These are phyloP conservation scores for Tenebrio molitor DNA, from an alignment of 1,140 invertebrate species.

Conservation along the genomic window DNA sequence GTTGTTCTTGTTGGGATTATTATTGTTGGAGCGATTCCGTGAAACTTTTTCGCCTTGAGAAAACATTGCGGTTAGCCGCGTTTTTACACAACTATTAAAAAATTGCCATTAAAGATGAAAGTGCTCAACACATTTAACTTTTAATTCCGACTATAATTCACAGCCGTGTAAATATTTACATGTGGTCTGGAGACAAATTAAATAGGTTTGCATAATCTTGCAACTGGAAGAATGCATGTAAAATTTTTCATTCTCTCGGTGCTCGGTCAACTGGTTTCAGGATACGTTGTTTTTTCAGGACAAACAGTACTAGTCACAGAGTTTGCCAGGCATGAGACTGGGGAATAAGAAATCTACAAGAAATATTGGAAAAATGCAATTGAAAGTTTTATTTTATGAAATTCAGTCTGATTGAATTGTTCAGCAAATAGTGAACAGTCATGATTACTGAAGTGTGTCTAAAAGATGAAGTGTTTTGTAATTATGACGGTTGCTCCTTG, in stretches of 20 bases:
- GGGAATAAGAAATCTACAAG: too few relatives aligned
- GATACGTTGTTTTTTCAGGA: too few relatives aligned
- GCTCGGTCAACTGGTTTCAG: too few relatives aligned
- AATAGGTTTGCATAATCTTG: too few relatives aligned
- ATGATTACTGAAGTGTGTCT: conserved; percentile 12
- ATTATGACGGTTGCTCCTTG: conserved; percentile 9
- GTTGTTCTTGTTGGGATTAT: background rate
- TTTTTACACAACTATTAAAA: background rate
- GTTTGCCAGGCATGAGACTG: too few relatives aligned
- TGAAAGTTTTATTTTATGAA: too few relatives aligned
- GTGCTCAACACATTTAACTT: background rate
- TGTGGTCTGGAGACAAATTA: too few relatives aligned
- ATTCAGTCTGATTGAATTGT: conserved; percentile 17
- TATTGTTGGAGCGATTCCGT: conserved; percentile 21
- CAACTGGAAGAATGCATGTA: too few relatives aligned
- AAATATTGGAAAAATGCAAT: too few relatives aligned
- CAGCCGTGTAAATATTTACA: background rate
- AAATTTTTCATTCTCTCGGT: too few relatives aligned
- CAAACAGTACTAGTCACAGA: too few relatives aligned
- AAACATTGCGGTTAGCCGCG: conserved; percentile 3
- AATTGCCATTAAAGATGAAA: background rate
- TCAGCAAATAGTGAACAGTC: conserved; percentile 25
- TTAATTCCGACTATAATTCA: background rate
- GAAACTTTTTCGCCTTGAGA: conserved; percentile 2
- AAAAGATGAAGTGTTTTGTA: conserved; percentile 17